Evolutionary conservation across 2,113 vertebrate species (phyloP).

Genomic region (Actinemys pallida): DNA sequence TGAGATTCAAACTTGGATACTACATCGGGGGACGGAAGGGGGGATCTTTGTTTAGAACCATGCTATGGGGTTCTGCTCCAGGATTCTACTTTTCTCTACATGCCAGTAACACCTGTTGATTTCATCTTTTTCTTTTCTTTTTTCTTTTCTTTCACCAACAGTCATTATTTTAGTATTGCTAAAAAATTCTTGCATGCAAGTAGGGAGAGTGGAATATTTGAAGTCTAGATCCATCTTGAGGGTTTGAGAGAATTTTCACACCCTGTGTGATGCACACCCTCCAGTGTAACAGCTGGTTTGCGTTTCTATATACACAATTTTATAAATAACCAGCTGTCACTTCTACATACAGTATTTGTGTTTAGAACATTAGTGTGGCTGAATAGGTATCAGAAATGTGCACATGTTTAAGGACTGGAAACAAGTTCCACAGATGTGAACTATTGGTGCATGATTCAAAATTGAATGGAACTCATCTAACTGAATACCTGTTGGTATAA

Average conservation of each 20-base stretch:
- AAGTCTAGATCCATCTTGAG: background rate
- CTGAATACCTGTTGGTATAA: background rate
- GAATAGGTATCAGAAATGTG: background rate
- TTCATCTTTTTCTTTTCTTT: background rate
- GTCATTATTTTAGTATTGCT: background rate
- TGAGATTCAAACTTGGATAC: constrained; percentile 37
- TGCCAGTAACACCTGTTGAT: background rate
- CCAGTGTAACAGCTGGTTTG: background rate
- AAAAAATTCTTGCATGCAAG: background rate
- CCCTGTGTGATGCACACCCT: background rate
- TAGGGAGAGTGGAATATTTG: background rate
- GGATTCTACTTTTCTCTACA: background rate
- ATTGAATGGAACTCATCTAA: background rate
- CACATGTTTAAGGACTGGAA: background rate
- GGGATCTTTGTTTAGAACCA: background rate
- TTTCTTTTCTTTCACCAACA: background rate
- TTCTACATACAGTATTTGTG: background rate
- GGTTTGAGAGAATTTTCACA: background rate
- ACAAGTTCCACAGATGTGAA: background rate
- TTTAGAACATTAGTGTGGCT: background rate
- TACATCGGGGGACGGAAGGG: background rate
- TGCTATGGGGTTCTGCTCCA: background rate
- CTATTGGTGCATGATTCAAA: background rate
- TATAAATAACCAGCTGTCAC: background rate
- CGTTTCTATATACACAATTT: background rate